Percentiles rank a stretch among this genome's conserved stretches.
phyloP scores from a whole-genome alignment of 2,797 vertebrate genomes.

The Scarus forsteni region DNA sequence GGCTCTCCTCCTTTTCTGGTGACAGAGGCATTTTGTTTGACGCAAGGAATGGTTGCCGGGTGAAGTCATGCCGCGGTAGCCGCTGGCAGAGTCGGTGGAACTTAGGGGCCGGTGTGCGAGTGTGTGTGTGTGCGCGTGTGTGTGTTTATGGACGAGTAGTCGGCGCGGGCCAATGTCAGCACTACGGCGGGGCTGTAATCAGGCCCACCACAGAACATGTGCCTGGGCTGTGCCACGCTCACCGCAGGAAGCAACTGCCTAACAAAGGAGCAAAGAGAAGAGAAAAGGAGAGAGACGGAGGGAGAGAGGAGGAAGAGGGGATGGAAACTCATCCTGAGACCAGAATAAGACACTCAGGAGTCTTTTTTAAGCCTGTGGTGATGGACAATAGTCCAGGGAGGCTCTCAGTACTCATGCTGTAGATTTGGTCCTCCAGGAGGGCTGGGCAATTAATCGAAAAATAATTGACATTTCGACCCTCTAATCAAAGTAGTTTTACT shows the following conservation, averaged over 20 bases:
- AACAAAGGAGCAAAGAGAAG: slow-evolving; percentile 74
- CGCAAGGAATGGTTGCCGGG: slow-evolving; percentile 81
- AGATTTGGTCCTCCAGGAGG: slow-evolving; percentile 4
- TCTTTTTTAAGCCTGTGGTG: slow-evolving; percentile 10
- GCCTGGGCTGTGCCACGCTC: slow-evolving; percentile 78
- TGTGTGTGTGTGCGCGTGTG: slow-evolving; percentile 45
- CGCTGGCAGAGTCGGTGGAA: slow-evolving; percentile 82
- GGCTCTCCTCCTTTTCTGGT: slow-evolving; percentile 78
- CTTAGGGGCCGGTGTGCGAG: slow-evolving; percentile 65
- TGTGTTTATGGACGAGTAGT: slow-evolving; percentile 80
- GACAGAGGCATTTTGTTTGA: slow-evolving; percentile 89
- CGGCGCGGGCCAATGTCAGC: slow-evolving; percentile 84
- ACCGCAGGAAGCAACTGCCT: slow-evolving; percentile 78
- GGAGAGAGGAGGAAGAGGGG: slow-evolving; percentile 20
- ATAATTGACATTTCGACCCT: too few species aligned
- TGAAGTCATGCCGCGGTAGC: slow-evolving; percentile 87
- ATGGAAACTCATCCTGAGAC: slow-evolving; percentile 42
- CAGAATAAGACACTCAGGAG: slow-evolving; percentile 24
- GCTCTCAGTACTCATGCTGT: slow-evolving; percentile 3
- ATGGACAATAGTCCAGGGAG: slow-evolving; percentile 17
- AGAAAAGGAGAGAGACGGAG: slow-evolving; percentile 29
- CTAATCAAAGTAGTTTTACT: too few species aligned
- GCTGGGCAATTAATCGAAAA: too few species aligned
- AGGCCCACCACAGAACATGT: slow-evolving; percentile 82
- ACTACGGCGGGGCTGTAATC: slow-evolving; percentile 85